Percentiles rank a stretch among this genome's conserved stretches.
Conservation (phyloP, 2,113 vertebrate species). For the Misgurnus anguillicaudatus region DNA sequence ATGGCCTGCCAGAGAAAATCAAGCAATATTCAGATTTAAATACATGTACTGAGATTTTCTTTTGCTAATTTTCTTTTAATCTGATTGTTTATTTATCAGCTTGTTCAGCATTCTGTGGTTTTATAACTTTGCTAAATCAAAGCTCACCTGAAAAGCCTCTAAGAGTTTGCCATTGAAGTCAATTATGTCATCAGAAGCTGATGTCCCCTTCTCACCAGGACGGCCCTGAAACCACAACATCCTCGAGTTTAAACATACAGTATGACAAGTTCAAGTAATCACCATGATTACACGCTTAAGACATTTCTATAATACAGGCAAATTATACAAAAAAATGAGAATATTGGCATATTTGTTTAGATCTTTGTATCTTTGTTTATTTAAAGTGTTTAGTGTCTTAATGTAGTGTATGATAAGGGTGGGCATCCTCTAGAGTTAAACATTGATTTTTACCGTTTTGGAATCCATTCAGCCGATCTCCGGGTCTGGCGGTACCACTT, state of each 20-base stretch:
- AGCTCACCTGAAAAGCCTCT: conserved; percentile 86
- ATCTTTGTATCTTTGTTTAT: too few species aligned
- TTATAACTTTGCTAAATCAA: background rate
- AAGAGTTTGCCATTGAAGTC: conserved; percentile 90
- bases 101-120: background rate
- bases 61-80: conserved; percentile 2
- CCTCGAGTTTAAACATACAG: background rate
- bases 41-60: conserved; percentile 16
- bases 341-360: too few species aligned
- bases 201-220: conserved; percentile 82
- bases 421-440: too few species aligned
- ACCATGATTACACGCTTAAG: background rate
- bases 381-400: too few species aligned
- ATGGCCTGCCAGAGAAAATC: conserved; percentile 74
- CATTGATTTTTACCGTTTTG: too few species aligned
- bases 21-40: conserved; percentile 33
- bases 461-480: too few species aligned
- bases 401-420: too few species aligned
- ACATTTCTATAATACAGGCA: too few species aligned
- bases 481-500: too few species aligned
- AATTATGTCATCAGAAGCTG: conserved; percentile 84
- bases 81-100: conserved; percentile 15
- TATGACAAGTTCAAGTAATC: background rate
- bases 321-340: too few species aligned
- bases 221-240: conserved; percentile 76